A percentile compares a stretch with the other conserved stretches of the same genome.
phyloP scores from a whole-genome alignment of 2,797 vertebrate genomes.

The Ispidina lecontei region DNA sequence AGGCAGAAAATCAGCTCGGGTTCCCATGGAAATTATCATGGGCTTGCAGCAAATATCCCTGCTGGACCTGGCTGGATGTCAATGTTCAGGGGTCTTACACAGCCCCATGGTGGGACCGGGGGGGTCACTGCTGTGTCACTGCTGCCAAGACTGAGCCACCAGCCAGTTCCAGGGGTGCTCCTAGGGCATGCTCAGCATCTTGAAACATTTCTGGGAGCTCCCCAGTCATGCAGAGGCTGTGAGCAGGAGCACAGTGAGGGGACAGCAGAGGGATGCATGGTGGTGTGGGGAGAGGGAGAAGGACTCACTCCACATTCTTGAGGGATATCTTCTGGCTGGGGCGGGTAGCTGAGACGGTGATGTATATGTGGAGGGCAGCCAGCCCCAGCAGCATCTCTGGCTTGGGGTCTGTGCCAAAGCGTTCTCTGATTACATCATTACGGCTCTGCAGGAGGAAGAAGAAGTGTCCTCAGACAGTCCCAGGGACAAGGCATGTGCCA shows the following conservation, averaged over 20 bases:
- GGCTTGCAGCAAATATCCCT: neutral
- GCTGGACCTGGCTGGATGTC: neutral
- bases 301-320: slow-evolving; percentile 96
- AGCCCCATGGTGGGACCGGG: neutral
- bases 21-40: neutral
- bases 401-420: slow-evolving; percentile 93
- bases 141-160: neutral
- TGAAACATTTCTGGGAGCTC: fast-evolving
- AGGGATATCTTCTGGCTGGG: slow-evolving; percentile 98
- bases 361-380: slow-evolving; percentile 96
- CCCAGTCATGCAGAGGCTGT: neutral
- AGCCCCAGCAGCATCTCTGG: slow-evolving; percentile 92
- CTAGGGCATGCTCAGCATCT: neutral
- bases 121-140: neutral
- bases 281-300: neutral
- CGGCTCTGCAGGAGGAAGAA: slow-evolving; percentile 85
- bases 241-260: neutral
- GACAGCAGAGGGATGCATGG: fast-evolving
- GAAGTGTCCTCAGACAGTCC: neutral
- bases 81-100: fast-evolving
- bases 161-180: neutral
- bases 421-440: slow-evolving; percentile 97
- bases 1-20: fast-evolving
- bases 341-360: slow-evolving; percentile 93
- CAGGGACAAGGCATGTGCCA: neutral